Evolutionary conservation across 2,113 vertebrate species (phyloP), one percentile per base, ranked within the genome.

Genomic region (Triplophysa dalaica): DNA sequence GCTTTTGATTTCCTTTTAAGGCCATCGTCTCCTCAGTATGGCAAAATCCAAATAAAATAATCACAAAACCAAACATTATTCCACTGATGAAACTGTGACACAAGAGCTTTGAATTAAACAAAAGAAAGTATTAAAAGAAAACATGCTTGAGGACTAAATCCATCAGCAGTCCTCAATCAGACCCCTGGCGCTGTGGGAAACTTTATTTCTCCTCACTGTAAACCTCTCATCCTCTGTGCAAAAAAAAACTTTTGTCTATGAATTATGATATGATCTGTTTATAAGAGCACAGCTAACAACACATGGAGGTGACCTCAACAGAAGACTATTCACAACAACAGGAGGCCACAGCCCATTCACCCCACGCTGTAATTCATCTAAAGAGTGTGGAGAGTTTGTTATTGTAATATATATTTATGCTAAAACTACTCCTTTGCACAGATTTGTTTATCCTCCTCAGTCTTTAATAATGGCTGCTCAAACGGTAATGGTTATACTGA

Each of bases 141-240:
- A 67, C 58, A 58, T 9, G 9, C 14, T 48, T 60, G 54, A 75
- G 66, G 72, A 61, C 14, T 48, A 22, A 33, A 56, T 65, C 73
- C 50, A 67, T 80, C 70, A 60, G 16, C 70, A 79, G 72, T 84
- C 79, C 80, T 88, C 82, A 84, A 83, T 50, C 87, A 86, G 79
- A 84, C 86, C 73, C 2, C 82, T 75, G 82, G 87, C 33, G 89
- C 85, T 89, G 87, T 90, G 88, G 88, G 89, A 90, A 83, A 77
- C 22, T 89, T 89, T 82, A 81, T 80, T 29, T 85, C 60, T 88
- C 85, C 43, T 64, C 6, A 65, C 52, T 62, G 41, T 62, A 62
- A 75, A 73, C 70, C n/a, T 60, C 58, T 75, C 45, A 75, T 26
- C 54, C 69, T 70, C 33, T 74, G 77, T 82, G 82, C 89, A 89